Evolutionary conservation across 2,797 vertebrate genomes (phyloP).

Genomic region (Argyrosomus regius): DNA sequence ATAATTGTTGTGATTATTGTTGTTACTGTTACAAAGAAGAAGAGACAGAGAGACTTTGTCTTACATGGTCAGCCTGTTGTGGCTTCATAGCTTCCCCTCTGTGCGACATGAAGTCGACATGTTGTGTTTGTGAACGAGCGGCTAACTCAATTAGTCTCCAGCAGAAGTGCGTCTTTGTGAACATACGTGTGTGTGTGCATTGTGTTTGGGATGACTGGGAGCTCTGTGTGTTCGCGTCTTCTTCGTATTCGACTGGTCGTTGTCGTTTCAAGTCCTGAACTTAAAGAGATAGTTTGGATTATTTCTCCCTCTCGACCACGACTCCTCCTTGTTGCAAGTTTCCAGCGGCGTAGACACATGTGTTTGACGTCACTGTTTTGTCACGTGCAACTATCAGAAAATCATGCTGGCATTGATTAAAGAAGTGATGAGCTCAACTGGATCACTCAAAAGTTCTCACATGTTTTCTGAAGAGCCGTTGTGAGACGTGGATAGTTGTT

Average conservation of each 20-base stretch:
- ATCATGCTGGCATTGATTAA: no score
- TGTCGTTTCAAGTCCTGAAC: neutral
- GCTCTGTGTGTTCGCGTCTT: slow-evolving; percentile 26
- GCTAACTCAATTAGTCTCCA: neutral
- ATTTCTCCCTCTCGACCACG: no score
- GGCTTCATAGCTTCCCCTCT: neutral
- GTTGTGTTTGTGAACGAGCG: neutral
- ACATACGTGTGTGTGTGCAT: neutral
- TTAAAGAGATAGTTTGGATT: no score
- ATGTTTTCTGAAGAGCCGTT: no score
- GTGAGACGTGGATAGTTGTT: no score
- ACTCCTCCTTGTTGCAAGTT: no score
- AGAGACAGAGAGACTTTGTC: no score
- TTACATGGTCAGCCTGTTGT: neutral
- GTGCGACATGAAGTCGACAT: neutral
- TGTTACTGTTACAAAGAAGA: neutral
- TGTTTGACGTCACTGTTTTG: no score
- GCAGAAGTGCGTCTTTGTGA: slow-evolving; percentile 10
- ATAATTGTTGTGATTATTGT: neutral
- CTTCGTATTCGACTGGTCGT: neutral
- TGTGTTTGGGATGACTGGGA: slow-evolving; percentile 36
- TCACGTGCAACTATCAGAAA: no score
- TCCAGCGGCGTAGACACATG: no score
- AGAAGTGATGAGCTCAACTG: no score
- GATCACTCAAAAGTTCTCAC: no score